Percentiles rank a stretch among this genome's conserved stretches.
These are phyloP conservation scores for Cheumatopsyche charites DNA, from an alignment of 1,140 invertebrate genomes.

Conservation along the genomic window DNA sequence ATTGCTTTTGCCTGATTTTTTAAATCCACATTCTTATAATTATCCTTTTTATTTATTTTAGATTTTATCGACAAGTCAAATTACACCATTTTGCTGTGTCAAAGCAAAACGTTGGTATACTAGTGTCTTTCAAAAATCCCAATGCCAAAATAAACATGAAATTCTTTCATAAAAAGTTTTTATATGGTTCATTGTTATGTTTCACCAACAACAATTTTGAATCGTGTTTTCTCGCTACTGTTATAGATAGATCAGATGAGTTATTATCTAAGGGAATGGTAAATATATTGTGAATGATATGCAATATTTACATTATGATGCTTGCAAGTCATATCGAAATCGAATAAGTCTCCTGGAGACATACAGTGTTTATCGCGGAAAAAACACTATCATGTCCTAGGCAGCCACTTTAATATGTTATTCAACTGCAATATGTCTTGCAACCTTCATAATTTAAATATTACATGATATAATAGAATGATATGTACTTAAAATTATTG, in stretches of 20 bases:
- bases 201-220: slow-evolving; percentile 73
- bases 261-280: slow-evolving; percentile 60
- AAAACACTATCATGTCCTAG: neutral
- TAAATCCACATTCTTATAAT: neutral
- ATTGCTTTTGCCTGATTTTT: neutral
- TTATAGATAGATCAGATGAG: slow-evolving; percentile 63
- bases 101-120: neutral
- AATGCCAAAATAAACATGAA: neutral
- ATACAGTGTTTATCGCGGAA: no score
- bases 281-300: no score
- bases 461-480: neutral
- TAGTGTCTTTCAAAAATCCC: neutral
- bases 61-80: slow-evolving; percentile 2
- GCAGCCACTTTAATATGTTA: no score
- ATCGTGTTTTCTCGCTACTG: slow-evolving; percentile 69
- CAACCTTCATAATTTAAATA: neutral
- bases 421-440: neutral
- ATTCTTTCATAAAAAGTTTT: slow-evolving; percentile 60
- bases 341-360: no score
- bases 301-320: neutral
- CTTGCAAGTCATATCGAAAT: no score
- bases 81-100: neutral
- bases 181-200: slow-evolving; percentile 75
- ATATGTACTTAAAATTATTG: no score
- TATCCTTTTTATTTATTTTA: neutral